Conservation (phyloP, 2,113 vertebrate species). For the Hoplias malabaricus region DNA sequence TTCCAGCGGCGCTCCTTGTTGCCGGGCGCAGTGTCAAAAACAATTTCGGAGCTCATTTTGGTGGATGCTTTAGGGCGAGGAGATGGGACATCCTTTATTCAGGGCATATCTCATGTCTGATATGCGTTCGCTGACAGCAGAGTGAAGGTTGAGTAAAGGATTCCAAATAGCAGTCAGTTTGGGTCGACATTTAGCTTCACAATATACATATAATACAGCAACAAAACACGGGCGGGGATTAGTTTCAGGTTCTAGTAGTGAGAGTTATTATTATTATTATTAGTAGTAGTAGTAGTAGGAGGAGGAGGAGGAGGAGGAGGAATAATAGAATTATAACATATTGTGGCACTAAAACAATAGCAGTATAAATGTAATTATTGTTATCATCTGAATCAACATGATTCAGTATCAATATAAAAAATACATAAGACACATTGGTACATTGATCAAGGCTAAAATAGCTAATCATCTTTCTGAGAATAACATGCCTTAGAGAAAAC, state of each 20-base stretch:
- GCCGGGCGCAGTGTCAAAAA: slow-evolving; percentile 67
- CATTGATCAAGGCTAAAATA: not conserved
- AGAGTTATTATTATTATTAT: not conserved
- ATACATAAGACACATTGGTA: too few relatives aligned
- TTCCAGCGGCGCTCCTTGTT: slow-evolving; percentile 50
- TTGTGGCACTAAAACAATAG: too few relatives aligned
- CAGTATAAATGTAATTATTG: not conserved
- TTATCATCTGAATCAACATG: too few relatives aligned
- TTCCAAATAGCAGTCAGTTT: slow-evolving; percentile 44
- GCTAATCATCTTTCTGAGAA: not conserved
- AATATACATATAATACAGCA: not conserved
- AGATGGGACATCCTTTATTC: slow-evolving; percentile 31
- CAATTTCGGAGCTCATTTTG: slow-evolving; percentile 70
- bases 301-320: too few relatives aligned
- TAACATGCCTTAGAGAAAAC: slow-evolving; percentile 1
- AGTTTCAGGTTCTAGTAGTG: too few relatives aligned
- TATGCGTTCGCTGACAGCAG: slow-evolving; percentile 45
- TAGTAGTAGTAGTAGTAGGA: too few relatives aligned
- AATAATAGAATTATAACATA: too few relatives aligned
- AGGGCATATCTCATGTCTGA: slow-evolving; percentile 53
- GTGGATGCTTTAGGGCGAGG: slow-evolving; percentile 45
- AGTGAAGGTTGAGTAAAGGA: slow-evolving; percentile 37
- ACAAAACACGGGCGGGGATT: too few relatives aligned
- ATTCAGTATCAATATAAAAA: too few relatives aligned
- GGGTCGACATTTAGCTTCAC: not conserved